Conservation (phyloP, 1,140 invertebrate species). For the Bilobella aurantiaca region DNA sequence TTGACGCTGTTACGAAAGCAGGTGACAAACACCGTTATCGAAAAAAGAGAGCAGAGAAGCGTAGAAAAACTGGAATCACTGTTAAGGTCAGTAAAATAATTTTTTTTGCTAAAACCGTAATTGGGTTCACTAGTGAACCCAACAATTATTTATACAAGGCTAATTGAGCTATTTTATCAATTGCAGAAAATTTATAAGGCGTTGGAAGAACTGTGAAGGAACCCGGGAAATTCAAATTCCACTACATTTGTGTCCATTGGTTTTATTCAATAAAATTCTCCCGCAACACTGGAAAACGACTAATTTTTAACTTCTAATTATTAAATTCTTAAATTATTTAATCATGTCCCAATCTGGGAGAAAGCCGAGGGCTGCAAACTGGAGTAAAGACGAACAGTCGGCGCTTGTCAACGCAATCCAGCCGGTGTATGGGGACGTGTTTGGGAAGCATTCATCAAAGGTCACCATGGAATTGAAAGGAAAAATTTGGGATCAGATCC, state of each 20-base stretch:
- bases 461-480: background rate
- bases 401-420: background rate
- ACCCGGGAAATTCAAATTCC: too few species aligned
- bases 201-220: too few species aligned
- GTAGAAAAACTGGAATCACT: background rate
- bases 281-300: too few species aligned
- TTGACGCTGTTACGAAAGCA: background rate
- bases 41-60: background rate
- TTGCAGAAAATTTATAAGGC: background rate
- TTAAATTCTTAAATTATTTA: too few species aligned
- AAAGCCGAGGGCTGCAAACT: background rate
- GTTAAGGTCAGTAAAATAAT: background rate
- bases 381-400: background rate
- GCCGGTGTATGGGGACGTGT: background rate
- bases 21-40: background rate
- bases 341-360: too few species aligned
- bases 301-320: too few species aligned
- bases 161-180: too few species aligned
- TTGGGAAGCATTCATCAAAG: background rate
- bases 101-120: too few species aligned
- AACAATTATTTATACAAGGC: background rate
- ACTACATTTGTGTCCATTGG: too few species aligned
- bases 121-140: background rate
- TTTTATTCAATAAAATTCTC: too few species aligned
- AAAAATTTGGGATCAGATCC: background rate